Evolutionary conservation across 2,888 invertebrate genomes (phyloP).

Genomic region (Azorinus chamasolen): DNA sequence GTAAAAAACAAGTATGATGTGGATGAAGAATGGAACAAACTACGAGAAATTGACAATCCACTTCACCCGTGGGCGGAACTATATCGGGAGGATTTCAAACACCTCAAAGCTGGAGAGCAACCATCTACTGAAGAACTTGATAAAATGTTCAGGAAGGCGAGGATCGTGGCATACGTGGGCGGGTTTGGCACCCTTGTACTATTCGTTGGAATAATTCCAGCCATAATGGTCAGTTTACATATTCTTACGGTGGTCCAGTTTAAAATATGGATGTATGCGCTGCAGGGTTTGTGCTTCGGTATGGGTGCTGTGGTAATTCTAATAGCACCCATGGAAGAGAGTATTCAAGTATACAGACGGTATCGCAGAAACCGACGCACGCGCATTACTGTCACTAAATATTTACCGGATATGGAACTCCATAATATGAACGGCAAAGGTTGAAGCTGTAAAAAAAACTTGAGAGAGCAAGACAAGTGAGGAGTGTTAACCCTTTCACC

Average conservation of each 20-base stretch:
- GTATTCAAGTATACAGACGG: slow-evolving; percentile 49
- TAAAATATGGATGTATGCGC: slow-evolving; percentile 64
- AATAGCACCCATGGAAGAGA: slow-evolving; percentile 70
- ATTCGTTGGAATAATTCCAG: slow-evolving; percentile 69
- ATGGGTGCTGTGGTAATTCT: slow-evolving; percentile 69
- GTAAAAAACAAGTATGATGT: slow-evolving; percentile 57
- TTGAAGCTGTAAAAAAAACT: too few species aligned
- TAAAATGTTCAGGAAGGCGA: slow-evolving; percentile 68
- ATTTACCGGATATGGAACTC: too few species aligned
- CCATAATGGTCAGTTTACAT: slow-evolving; percentile 69
- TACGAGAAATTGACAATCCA: slow-evolving; percentile 76
- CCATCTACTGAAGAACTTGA: slow-evolving; percentile 68
- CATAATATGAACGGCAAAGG: too few species aligned
- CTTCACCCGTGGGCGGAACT: slow-evolving; percentile 72
- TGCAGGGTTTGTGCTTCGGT: slow-evolving; percentile 68
- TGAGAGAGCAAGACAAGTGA: too few species aligned
- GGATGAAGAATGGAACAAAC: slow-evolving; percentile 69
- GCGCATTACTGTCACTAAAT: too few species aligned
- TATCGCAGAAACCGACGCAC: background rate
- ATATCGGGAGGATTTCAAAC: slow-evolving; percentile 69
- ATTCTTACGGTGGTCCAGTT: slow-evolving; percentile 69
- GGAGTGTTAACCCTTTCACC: too few species aligned
- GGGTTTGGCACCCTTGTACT: slow-evolving; percentile 61
- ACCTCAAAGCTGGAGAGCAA: slow-evolving; percentile 55
- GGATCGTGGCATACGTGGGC: slow-evolving; percentile 68